Evolutionary conservation across 2,113 vertebrate species (phyloP).

Genomic region (Lepisosteus osseus): DNA sequence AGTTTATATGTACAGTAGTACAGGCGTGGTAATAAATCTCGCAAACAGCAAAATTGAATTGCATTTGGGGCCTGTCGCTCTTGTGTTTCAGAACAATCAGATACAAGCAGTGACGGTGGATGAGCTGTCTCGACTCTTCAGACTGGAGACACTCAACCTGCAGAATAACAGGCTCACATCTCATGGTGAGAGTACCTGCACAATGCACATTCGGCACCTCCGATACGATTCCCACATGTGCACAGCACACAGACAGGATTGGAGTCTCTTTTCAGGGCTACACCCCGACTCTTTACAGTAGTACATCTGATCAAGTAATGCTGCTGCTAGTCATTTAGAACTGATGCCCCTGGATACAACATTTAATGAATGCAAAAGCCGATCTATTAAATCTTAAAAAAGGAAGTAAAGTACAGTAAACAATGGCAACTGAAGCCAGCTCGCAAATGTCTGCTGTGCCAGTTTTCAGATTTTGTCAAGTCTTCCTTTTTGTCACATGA

Average conservation of each 20-base stretch:
- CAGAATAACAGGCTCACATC: slow-evolving; percentile 94
- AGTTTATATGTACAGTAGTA: no score
- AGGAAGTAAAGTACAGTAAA: no score
- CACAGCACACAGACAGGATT: background rate
- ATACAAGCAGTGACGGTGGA: slow-evolving; percentile 83
- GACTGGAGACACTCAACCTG: slow-evolving; percentile 89
- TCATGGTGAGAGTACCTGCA: slow-evolving; percentile 69
- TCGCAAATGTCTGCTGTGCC: no score
- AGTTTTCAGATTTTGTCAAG: no score
- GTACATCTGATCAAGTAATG: background rate
- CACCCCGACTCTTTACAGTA: background rate
- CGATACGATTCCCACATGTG: no score
- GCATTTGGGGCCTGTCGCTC: background rate
- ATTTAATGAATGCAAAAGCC: no score
- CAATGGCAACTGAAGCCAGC: no score
- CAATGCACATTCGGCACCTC: background rate
- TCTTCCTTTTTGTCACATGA: no score
- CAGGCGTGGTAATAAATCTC: no score
- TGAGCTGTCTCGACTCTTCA: slow-evolving; percentile 82
- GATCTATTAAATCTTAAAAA: no score
- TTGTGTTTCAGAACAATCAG: slow-evolving; percentile 81
- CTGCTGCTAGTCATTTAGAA: background rate
- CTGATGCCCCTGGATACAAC: no score
- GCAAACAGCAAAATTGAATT: no score
- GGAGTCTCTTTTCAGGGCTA: background rate